phyloP scores from a whole-genome alignment of 2,888 invertebrate species.

The Plebejus melissa region DNA sequence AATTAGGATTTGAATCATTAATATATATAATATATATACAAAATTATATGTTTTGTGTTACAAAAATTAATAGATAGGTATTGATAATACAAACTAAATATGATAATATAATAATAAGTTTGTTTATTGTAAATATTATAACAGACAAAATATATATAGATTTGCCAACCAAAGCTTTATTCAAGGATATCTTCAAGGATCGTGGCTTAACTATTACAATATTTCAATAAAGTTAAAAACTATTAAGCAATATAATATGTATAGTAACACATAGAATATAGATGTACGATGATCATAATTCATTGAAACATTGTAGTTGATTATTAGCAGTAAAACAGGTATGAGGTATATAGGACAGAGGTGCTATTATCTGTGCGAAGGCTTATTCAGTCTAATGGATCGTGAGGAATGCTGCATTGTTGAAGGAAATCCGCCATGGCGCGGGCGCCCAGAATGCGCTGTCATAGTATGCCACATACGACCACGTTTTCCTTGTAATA shows the following conservation, averaged over 20 bases:
- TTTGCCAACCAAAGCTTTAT: not conserved
- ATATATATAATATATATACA: too few species aligned
- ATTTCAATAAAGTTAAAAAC: not conserved
- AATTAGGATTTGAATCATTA: too few species aligned
- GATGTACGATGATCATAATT: constrained; percentile 11
- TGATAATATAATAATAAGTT: too few species aligned
- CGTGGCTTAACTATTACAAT: not conserved
- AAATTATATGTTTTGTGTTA: too few species aligned
- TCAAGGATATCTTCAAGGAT: not conserved
- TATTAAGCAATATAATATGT: not conserved
- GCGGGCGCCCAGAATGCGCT: constrained; percentile 57
- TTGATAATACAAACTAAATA: too few species aligned
- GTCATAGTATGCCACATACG: constrained; percentile 35
- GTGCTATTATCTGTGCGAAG: constrained; percentile 38
- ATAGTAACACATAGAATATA: not conserved
- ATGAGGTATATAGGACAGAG: not conserved
- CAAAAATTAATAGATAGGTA: too few species aligned
- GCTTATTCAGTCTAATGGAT: constrained; percentile 62
- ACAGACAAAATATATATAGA: too few species aligned
- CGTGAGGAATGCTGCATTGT: constrained; percentile 67
- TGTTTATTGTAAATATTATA: too few species aligned
- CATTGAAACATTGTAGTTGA: constrained; percentile 6
- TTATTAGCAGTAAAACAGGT: not conserved
- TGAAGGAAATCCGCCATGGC: constrained; percentile 75
- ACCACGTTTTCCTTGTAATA: constrained; percentile 10